Percentiles rank a stretch among this genome's conserved stretches.
Evolutionary conservation across 2,797 vertebrate species (phyloP).

Genomic region (Falco cherrug): DNA sequence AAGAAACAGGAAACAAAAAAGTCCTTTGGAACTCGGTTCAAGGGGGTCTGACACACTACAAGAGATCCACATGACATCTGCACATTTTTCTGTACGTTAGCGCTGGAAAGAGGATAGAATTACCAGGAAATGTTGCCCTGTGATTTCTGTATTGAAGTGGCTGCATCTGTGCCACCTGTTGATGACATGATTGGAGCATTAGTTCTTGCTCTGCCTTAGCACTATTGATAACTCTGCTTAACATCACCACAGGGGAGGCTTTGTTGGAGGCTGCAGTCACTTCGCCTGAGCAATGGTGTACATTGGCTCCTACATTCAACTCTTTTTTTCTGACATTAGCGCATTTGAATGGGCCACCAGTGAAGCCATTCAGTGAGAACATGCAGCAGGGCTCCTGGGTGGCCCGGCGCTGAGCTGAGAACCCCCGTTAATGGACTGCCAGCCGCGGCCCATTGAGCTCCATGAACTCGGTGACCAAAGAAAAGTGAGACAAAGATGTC

Average conservation of each 20-base stretch:
- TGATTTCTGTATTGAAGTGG: slow-evolving; percentile 74
- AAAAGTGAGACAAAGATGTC: slow-evolving; percentile 83
- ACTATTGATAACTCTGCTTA: slow-evolving; percentile 79
- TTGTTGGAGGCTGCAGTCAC: slow-evolving; percentile 78
- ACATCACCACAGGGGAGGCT: slow-evolving; percentile 75
- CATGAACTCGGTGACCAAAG: slow-evolving; percentile 85
- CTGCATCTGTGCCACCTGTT: slow-evolving; percentile 78
- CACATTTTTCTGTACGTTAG: slow-evolving; percentile 55
- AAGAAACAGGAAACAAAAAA: slow-evolving; percentile 57
- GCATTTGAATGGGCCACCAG: slow-evolving; percentile 96
- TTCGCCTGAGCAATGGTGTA: slow-evolving; percentile 80
- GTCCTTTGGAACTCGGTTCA: slow-evolving; percentile 24
- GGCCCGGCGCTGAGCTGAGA: slow-evolving; percentile 81
- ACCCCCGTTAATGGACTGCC: slow-evolving; percentile 81
- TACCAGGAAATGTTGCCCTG: slow-evolving; percentile 70
- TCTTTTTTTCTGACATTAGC: slow-evolving; percentile 74
- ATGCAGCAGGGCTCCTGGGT: slow-evolving; percentile 88
- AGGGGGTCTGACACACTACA: slow-evolving; percentile 29
- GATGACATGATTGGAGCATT: slow-evolving; percentile 79
- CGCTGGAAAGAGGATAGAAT: slow-evolving; percentile 67
- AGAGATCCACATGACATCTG: slow-evolving; percentile 57
- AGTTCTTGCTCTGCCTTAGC: slow-evolving; percentile 73
- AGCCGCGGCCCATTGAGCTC: slow-evolving; percentile 78
- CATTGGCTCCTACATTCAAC: slow-evolving; percentile 74
- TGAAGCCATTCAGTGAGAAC: slow-evolving; percentile 88